Evolutionary conservation across 2,888 invertebrate species (phyloP).

Genomic region (Zeuzera pyrina): DNA sequence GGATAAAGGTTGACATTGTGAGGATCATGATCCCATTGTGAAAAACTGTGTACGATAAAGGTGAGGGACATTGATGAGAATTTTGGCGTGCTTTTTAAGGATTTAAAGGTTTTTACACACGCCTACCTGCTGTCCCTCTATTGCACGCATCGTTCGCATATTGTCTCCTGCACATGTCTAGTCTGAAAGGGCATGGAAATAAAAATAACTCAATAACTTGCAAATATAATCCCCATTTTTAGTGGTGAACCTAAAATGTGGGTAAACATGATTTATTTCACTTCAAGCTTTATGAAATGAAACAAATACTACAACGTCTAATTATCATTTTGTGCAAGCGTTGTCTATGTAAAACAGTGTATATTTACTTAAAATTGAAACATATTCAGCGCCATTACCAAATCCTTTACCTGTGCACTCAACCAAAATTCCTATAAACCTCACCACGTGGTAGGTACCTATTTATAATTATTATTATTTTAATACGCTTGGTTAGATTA

Average conservation of each 20-base stretch:
- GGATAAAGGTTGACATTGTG: constrained; percentile 20
- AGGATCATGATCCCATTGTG: constrained; percentile 43
- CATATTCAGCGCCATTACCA: constrained; percentile 70
- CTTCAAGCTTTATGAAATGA: too few species aligned
- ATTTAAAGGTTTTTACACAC: constrained; percentile 46
- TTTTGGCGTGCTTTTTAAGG: constrained; percentile 59
- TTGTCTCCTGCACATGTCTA: constrained; percentile 98
- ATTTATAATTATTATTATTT: too few species aligned
- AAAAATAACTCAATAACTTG: constrained; percentile 51
- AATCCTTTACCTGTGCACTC: constrained; percentile 66
- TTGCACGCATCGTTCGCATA: constrained; percentile 96
- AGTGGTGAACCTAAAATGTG: not conserved
- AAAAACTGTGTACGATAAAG: constrained; percentile 36
- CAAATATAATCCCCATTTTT: constrained; percentile 19
- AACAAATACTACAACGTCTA: constrained; percentile 2
- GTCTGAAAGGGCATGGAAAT: constrained; percentile 85
- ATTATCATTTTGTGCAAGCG: constrained; percentile 20
- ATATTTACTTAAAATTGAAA: too few species aligned
- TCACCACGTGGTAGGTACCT: too few species aligned
- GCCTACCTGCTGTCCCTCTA: constrained; percentile 98
- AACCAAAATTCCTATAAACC: too few species aligned
- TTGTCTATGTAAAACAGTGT: constrained; percentile 17
- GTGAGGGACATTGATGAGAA: constrained; percentile 41
- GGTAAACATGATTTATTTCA: too few species aligned
- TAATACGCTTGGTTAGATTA: too few species aligned